phyloP scores from a whole-genome alignment of 92 coral and sea anemone genomes.

The Palythoa caribaeorum region DNA sequence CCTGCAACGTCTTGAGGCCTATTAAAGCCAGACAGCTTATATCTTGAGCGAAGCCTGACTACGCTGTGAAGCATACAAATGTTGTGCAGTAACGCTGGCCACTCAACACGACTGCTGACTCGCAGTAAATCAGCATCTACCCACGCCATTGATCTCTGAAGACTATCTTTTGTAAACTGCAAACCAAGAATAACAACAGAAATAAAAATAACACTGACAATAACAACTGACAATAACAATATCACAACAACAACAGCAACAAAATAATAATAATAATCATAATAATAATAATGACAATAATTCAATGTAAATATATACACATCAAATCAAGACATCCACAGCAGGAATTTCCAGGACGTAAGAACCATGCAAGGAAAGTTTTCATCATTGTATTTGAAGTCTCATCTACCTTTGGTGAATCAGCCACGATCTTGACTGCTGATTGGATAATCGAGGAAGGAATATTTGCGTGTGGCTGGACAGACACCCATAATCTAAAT shows the following conservation, averaged over 20 bases:
- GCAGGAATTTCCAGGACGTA: no score
- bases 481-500: slow-evolving; percentile 97
- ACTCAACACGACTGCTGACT: slow-evolving; percentile 87
- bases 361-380: no score
- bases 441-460: slow-evolving; percentile 89
- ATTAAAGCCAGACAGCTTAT: slow-evolving; percentile 89
- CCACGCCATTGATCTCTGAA: slow-evolving; percentile 92
- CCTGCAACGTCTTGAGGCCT: slow-evolving; percentile 73
- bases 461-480: slow-evolving; percentile 80
- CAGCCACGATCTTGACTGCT: slow-evolving; percentile 93
- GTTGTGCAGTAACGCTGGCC: slow-evolving; percentile 97
- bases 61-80: slow-evolving; percentile 94
- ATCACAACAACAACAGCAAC: not conserved
- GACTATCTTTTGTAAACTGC: slow-evolving; percentile 92
- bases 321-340: no score
- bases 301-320: no score
- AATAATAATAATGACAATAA: not conserved
- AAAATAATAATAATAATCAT: not conserved
- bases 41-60: slow-evolving; percentile 81
- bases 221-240: not conserved
- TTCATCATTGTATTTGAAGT: no score
- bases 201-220: not conserved
- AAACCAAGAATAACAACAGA: not conserved
- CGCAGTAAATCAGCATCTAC: slow-evolving; percentile 85
- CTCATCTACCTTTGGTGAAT: slow-evolving; percentile 91